These are phyloP conservation scores for Podocnemis expansa DNA, from an alignment of 2,113 vertebrate genomes.

Conservation along the genomic window DNA sequence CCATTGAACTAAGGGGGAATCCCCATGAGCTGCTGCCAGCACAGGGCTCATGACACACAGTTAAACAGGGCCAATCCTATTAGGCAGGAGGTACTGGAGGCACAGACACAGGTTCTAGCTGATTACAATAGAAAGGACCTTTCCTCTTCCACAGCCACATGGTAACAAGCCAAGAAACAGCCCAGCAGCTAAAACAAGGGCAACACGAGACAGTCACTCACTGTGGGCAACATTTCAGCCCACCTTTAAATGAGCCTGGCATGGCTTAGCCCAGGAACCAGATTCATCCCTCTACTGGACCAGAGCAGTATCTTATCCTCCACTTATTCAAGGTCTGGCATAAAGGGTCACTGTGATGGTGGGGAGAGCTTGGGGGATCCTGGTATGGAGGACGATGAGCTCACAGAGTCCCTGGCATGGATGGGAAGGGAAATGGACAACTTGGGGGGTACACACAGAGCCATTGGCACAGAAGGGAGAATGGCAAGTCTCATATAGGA, in stretches of 20 bases:
- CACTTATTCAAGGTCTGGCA: neutral
- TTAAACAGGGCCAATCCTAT: neutral
- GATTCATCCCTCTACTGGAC: neutral
- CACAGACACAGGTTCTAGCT: neutral
- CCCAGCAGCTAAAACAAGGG: neutral
- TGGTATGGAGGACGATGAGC: too few species aligned
- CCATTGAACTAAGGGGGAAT: neutral
- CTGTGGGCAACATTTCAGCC: neutral
- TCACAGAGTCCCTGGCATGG: too few species aligned
- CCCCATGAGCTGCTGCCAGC: neutral
- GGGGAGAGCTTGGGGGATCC: too few species aligned
- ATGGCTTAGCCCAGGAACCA: neutral
- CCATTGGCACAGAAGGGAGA: too few species aligned
- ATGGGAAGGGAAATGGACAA: too few species aligned
- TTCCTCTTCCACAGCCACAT: neutral
- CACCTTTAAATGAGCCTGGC: neutral
- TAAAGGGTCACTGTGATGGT: too few species aligned
- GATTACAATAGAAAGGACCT: neutral
- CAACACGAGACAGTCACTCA: neutral
- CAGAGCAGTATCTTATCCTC: neutral
- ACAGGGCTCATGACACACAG: neutral
- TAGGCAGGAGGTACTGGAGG: neutral
- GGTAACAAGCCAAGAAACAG: neutral
- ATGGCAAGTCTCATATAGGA: too few species aligned
- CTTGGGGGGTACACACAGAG: too few species aligned